Base-by-base conservation (phyloP, 2,113 vertebrate species). In the Corythaeola cristata region DNA sequence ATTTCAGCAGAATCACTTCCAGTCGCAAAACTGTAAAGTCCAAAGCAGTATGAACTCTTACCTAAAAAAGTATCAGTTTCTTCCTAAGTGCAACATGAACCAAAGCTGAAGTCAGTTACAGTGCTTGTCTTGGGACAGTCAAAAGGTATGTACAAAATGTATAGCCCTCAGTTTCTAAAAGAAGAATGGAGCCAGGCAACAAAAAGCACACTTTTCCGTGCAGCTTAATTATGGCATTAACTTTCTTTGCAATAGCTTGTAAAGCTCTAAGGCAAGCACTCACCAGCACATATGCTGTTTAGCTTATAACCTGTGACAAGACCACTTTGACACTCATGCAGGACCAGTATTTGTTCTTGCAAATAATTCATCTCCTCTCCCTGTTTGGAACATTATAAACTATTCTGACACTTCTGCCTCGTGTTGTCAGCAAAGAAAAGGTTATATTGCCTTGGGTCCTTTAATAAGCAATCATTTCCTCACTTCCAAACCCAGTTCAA, bases 1-100 rank as follows among this genome's bases (percentile, higher is more conserved):
- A 24, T 37, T 49, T 76, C n/a, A 84, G 55, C 4, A 41, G 35
- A 69, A 59, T 62, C 10, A 7, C 22, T 82, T 37, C n/a, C 8
- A 49, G 1, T 32, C n/a, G 27, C 22, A 63, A 5, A 80, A 20
- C 12, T 28, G 7, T 41, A 9, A n/a, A 45, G 28, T 53, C 15
- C 39, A 60, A 56, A 45, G 33, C 59, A 37, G 13, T 17, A 26
- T 1, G 7, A 64, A 66, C 27, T 68, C 58, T 75, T n/a, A 60
- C 27, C 8, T 37, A 35, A 13, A 35, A 13, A 44, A 52, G 16
- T 6, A 26, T 12, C 15, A 33, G 16, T 18, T 85, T 85, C 6
- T 59, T 55, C 3, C 0, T 10, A 41, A 27, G 9, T 5, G 12
- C 33, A 47, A 32, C 6, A 15, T 7, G 8, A 58, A 49, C 9